Evolutionary conservation across 2,797 vertebrate species (phyloP).

Genomic region (Orestias chungarensis): DNA sequence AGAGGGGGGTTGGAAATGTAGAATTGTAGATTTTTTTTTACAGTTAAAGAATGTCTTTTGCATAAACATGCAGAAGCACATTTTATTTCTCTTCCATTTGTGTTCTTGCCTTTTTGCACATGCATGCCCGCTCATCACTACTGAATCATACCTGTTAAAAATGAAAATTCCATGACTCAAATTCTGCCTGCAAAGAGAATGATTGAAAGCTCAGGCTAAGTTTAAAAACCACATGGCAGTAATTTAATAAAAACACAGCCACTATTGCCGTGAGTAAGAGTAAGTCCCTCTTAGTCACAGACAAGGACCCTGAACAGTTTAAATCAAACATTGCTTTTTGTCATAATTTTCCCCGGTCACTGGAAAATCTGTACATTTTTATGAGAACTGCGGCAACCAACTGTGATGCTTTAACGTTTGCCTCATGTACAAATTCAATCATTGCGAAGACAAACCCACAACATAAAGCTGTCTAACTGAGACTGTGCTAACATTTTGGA

Average conservation of each 20-base stretch:
- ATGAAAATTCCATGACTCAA: slow-evolving; percentile 72
- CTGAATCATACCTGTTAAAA: slow-evolving; percentile 76
- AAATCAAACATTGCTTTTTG: slow-evolving; percentile 40
- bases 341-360: slow-evolving; percentile 13
- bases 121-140: slow-evolving; percentile 13
- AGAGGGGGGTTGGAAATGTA: background rate
- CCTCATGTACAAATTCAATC: background rate
- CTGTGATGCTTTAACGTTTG: background rate
- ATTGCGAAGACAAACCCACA: background rate
- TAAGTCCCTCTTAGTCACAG: slow-evolving; percentile 58
- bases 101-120: slow-evolving; percentile 39
- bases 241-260: slow-evolving; percentile 61
- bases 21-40: slow-evolving; percentile 4
- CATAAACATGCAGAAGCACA: background rate
- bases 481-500: background rate
- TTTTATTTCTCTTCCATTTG: slow-evolving; percentile 4
- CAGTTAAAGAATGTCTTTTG: background rate
- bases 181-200: slow-evolving; percentile 61
- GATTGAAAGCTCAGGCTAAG: slow-evolving; percentile 69
- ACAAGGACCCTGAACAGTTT: slow-evolving; percentile 29
- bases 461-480: background rate
- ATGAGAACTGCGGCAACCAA: background rate
- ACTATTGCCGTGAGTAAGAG: slow-evolving; percentile 29
- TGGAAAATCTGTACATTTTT: background rate
- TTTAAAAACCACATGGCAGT: slow-evolving; percentile 57